Evolutionary conservation across 35 echinoderm and acorn worm species (phyloP).

Genomic region (Holothuria glaberrima): DNA sequence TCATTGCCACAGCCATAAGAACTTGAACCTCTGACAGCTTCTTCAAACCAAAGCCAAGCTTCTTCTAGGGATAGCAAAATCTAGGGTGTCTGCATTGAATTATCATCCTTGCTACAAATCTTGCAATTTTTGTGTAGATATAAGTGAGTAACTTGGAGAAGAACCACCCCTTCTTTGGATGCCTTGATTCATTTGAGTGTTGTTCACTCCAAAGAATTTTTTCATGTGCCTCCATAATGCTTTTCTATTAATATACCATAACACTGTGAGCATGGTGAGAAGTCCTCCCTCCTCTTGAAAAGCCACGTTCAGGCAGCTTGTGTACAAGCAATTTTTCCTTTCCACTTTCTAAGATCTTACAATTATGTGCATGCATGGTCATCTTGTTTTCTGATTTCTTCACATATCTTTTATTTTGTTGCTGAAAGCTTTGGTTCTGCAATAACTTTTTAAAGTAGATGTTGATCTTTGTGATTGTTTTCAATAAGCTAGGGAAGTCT

Average conservation of each 20-base stretch:
- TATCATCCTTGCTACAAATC: no score
- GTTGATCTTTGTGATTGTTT: constrained; percentile 51
- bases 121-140: no score
- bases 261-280: constrained; percentile 58
- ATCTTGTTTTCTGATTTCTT: constrained; percentile 63
- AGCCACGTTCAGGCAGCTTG: constrained; percentile 49
- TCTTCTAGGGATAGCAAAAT: no score
- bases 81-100: no score
- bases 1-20: no score
- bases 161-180: no score
- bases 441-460: constrained; percentile 47
- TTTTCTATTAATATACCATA: constrained; percentile 46
- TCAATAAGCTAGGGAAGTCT: constrained; percentile 67
- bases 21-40: no score
- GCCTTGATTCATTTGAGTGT: no score
- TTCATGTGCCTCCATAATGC: no score
- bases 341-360: constrained; percentile 46
- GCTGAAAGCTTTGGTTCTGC: constrained; percentile 23
- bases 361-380: constrained; percentile 66
- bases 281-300: not conserved
- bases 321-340: constrained; percentile 61
- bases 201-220: no score
- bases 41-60: no score
- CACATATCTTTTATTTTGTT: constrained; percentile 35
- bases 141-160: no score